These are phyloP conservation scores for Erpobdella octoculata DNA, from an alignment of 2,888 invertebrate species.

Conservation along the genomic window DNA sequence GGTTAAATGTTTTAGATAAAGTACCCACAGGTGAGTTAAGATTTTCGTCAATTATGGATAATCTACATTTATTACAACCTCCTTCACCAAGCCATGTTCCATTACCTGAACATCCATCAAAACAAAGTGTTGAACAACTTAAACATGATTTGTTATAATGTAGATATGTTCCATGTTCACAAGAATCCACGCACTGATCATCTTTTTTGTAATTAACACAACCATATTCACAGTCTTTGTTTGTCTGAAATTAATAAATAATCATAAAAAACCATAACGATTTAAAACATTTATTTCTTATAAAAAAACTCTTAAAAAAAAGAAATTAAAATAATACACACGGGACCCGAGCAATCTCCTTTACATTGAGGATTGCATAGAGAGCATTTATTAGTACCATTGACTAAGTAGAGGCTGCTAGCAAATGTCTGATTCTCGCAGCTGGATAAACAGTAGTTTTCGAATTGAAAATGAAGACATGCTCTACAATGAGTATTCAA, in stretches of 20 bases:
- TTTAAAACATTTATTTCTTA: too few species aligned
- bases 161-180: neutral
- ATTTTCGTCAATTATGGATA: too few species aligned
- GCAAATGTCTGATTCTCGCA: slow-evolving; percentile 35
- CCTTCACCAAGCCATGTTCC: neutral
- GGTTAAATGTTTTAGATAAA: too few species aligned
- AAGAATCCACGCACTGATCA: neutral
- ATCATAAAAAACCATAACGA: too few species aligned
- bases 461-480: slow-evolving; percentile 66
- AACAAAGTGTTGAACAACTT: neutral
- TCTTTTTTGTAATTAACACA: neutral
- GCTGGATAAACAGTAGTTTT: slow-evolving; percentile 39
- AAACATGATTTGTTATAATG: neutral
- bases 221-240: neutral
- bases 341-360: slow-evolving; percentile 73
- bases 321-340: slow-evolving; percentile 38
- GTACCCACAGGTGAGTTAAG: neutral
- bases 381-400: slow-evolving; percentile 64
- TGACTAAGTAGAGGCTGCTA: slow-evolving; percentile 48
- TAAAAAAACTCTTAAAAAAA: neutral
- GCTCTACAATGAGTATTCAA: slow-evolving; percentile 80
- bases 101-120: slow-evolving; percentile 2
- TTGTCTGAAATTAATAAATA: neutral
- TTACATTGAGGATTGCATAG: slow-evolving; percentile 80
- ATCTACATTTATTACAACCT: neutral